Evolutionary conservation across 1,140 invertebrate genomes (phyloP).

Genomic region (Drosophila ogumai): DNA sequence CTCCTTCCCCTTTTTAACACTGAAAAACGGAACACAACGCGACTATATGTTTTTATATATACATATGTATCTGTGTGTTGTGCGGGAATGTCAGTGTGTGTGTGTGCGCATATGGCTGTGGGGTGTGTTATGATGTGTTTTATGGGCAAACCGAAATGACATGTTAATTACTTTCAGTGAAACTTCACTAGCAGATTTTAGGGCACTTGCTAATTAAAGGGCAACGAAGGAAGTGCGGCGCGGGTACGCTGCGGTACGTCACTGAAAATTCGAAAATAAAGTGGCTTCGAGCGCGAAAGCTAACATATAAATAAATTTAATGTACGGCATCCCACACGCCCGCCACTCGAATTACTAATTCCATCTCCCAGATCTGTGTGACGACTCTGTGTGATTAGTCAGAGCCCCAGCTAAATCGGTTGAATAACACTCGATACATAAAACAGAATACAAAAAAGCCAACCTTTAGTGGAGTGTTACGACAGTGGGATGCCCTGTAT

Average conservation of each 20-base stretch:
- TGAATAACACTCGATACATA: conserved; percentile 19
- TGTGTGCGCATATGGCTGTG: neutral
- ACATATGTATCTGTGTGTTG: conserved; percentile 1
- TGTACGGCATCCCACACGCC: neutral
- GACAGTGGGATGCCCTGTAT: neutral
- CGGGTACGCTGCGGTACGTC: neutral
- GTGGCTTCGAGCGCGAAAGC: conserved; percentile 4
- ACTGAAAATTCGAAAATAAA: conserved; percentile 13
- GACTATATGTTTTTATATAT: conserved; percentile 9
- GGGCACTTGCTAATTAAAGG: conserved; percentile 30
- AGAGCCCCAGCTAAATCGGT: conserved; percentile 16
- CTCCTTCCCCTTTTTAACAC: conserved; percentile 4
- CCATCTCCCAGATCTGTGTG: conserved; percentile 11
- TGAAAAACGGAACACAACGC: conserved; percentile 23
- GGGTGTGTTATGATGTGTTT: conserved; percentile 31
- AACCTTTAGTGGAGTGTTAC: neutral
- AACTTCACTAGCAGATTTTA: conserved; percentile 38
- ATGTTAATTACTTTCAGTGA: conserved; percentile 65
- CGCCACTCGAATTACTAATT: conserved; percentile 9
- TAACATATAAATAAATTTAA: conserved; percentile 17
- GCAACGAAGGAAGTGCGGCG: conserved; percentile 12
- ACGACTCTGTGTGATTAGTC: conserved; percentile 19
- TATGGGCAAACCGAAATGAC: conserved; percentile 51
- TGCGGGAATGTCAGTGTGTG: conserved; percentile 10
- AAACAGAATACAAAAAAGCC: conserved; percentile 2